A percentile compares a stretch with the other conserved stretches of the same genome.
These are phyloP conservation scores for Protosalanx chinensis DNA, from an alignment of 2,797 vertebrate genomes.

Conservation along the genomic window DNA sequence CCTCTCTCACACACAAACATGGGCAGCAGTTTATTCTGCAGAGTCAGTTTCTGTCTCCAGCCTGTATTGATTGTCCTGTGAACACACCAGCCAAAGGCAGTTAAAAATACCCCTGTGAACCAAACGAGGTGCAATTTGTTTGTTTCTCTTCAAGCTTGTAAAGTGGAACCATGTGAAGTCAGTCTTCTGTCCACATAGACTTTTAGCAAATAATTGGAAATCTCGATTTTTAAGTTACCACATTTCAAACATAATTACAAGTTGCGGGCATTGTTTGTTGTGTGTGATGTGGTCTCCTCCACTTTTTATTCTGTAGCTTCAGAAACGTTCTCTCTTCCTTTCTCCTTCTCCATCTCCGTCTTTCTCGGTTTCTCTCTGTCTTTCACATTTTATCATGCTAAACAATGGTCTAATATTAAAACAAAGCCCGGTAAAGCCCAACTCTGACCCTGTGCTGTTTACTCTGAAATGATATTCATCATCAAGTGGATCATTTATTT, in stretches of 20 bases:
- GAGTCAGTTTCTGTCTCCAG: constrained; percentile 62
- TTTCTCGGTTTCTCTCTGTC: too few species aligned
- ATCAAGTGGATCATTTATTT: too few species aligned
- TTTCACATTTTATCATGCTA: constrained; percentile 38
- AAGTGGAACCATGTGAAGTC: constrained; percentile 78
- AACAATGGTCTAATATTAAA: constrained; percentile 50
- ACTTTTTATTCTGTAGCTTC: constrained; percentile 45
- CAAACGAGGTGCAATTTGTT: constrained; percentile 81
- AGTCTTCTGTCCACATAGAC: constrained; percentile 64
- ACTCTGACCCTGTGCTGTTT: background rate
- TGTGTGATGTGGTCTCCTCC: constrained; percentile 67
- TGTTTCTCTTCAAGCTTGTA: constrained; percentile 75
- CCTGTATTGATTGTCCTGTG: constrained; percentile 67
- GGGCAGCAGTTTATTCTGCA: constrained; percentile 52
- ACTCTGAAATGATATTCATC: too few species aligned
- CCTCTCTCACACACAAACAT: constrained; percentile 19
- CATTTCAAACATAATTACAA: constrained; percentile 75
- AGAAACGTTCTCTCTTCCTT: constrained; percentile 47
- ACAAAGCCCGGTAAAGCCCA: constrained; percentile 37
- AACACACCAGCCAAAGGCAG: constrained; percentile 66
- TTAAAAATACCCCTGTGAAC: constrained; percentile 72
- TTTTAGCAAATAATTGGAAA: constrained; percentile 70
- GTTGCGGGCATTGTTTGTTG: constrained; percentile 63
- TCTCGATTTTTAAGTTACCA: constrained; percentile 68
- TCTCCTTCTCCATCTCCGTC: background rate